Percentiles rank a stretch among this genome's conserved stretches.
Conservation (phyloP, 2,113 vertebrate species). For the Alligator sinensis region DNA sequence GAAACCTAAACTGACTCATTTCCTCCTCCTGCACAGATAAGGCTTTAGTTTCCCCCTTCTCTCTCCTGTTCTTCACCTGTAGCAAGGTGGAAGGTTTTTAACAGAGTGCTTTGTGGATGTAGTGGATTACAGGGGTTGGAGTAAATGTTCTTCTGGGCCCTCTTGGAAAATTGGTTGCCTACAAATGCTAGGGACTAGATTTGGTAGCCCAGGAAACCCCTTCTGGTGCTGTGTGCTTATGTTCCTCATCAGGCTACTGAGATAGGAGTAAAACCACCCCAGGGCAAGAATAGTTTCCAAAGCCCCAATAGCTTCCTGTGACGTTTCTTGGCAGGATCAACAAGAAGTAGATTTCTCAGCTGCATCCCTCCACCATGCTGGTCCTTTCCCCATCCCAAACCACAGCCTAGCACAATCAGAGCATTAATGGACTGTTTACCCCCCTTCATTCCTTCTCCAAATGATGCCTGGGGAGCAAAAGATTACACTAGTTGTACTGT, state of each 20-base stretch:
- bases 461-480: rapidly evolving
- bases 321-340: not conserved
- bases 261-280: not conserved
- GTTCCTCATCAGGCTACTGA: not conserved
- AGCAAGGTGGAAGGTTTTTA: no score
- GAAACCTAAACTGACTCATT: not conserved
- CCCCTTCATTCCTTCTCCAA: not conserved
- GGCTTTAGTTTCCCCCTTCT: no score
- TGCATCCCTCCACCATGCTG: not conserved
- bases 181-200: no score
- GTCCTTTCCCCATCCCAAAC: not conserved
- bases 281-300: not conserved
- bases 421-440: not conserved
- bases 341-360: not conserved
- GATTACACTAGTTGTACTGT: not conserved
- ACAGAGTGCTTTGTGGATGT: no score
- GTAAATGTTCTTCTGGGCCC: no score
- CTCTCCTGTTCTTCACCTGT: no score
- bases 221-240: no score
- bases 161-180: no score
- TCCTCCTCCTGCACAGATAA: no score
- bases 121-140: no score
- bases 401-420: not conserved
- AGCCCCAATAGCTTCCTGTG: not conserved
- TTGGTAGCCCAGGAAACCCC: no score